Evolutionary conservation across 2,888 invertebrate species (phyloP).

Genomic region (Lasioglossum oenotherae): DNA sequence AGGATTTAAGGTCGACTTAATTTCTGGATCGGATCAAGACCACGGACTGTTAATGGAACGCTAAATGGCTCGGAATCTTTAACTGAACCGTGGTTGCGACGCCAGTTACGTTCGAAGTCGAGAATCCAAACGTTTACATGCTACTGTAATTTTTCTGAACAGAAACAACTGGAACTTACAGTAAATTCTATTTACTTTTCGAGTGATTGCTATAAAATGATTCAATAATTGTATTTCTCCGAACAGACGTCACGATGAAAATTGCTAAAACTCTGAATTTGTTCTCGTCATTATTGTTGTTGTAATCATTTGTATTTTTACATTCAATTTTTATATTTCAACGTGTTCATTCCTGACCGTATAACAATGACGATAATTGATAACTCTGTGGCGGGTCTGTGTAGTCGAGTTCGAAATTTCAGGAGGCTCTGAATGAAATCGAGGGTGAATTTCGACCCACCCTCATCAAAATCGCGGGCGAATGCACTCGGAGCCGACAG

Average conservation of each 20-base stretch:
- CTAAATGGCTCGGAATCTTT: not conserved
- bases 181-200: too few relatives aligned
- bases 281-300: too few relatives aligned
- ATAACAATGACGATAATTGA: not conserved
- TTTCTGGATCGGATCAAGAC: not conserved
- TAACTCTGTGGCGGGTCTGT: not conserved
- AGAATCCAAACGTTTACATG: not conserved
- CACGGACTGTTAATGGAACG: not conserved
- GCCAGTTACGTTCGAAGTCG: not conserved
- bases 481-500: conserved; percentile 57
- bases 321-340: not conserved
- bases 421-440: not conserved
- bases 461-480: conserved; percentile 29
- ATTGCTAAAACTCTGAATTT: not conserved
- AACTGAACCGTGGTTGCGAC: not conserved
- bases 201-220: not conserved
- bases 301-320: not conserved
- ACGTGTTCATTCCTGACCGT: not conserved
- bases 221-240: too few relatives aligned
- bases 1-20: not conserved
- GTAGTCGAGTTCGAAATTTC: not conserved
- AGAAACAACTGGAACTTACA: too few relatives aligned
- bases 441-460: conserved; percentile 15
- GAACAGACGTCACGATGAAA: not conserved
- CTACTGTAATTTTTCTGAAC: not conserved